Base-by-base conservation (phyloP, 1,140 invertebrate species). In the Drosophila lacteicornis region DNA sequence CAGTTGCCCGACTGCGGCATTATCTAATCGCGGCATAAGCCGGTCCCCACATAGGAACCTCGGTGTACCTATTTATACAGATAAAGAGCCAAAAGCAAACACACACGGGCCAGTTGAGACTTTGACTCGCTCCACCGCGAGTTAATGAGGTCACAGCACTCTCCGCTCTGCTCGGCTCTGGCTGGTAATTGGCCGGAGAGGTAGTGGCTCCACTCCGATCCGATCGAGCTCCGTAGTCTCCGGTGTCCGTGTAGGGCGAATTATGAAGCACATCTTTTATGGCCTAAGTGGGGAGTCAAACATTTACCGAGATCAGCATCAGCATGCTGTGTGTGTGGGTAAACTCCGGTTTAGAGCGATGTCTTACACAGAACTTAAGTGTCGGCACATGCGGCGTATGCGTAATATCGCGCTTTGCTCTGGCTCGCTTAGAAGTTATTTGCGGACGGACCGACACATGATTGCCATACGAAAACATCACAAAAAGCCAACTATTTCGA, bases 91-190 rank as follows among this genome's bases (percentile, higher is more conserved):
- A 45, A 78, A 77, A 78, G 75, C 75, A 79, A 79, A 79, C 75
- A 79, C 75, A 79, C 75, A 78, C 55, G 22, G 68, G 53, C 69
- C 69, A 59, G 69, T 73, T 60, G 68, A 70, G 68, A 66, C 74
- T 75, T 63, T 65, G 60, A 57, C 70, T 76, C 43, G 50, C 40
- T 69, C 51, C 65, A 42, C n/a, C 11, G 30, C n/a, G 66, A 65
- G 71, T 66, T 88, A 87, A 87, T 88, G 84, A 75, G 83, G 83
- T 88, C 83, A 87, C 56, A 86, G 66, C 79, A 75, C 62, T 87
- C 62, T 62, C 60, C 51, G 19, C 67, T 59, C 57, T 68, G 13
- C 33, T 15, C 51, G 36, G 22, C 17, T 58, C 42, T 58, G 17
- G 70, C 68, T 74, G 38, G 70, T 60, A 74, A 73, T 73, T 73